Base-by-base conservation (phyloP, 2,888 invertebrate species). In the Tuberolachnus salignus region DNA sequence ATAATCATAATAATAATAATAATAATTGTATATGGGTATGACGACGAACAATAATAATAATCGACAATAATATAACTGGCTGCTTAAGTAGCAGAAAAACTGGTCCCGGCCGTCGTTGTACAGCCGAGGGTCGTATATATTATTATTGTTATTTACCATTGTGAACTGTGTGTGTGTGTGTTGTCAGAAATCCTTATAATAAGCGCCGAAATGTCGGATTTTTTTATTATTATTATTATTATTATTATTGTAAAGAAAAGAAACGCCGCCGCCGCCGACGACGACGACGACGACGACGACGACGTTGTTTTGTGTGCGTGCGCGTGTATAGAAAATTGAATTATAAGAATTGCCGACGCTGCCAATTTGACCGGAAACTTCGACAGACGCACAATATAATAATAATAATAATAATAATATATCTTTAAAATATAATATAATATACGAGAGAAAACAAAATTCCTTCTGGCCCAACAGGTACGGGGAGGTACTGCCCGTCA, bases 11-110 rank as follows among this genome's bases (percentile, higher is more conserved):
- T n/a, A n/a, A n/a, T n/a, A n/a, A n/a, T n/a, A n/a, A n/a, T n/a
- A n/a, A n/a, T n/a, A n/a, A n/a, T n/a, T n/a, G n/a, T n/a, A n/a
- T n/a, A n/a, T n/a, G n/a, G n/a, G 57, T 64, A 67, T 67, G 51
- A 75, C 64, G 63, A 74, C 34, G 74, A 74, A 74, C 64, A 74
- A 74, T 74, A 74, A 74, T 74, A 74, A 74, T 74, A 63, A 74
- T 66, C 74, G 74, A 74, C 74, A 75, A 66, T 75, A 74, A 74
- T 74, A 64, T 49, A 75, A 75, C 75, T 75, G 64, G 75, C 75
- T 75, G 75, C 66, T 75, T 75, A 75, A 75, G 75, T 75, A 75
- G 75, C 75, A 75, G 75, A 75, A 75, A 75, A 75, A 75, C 75
- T 75, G 75, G 75, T 75, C 75, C 66, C 51, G 6, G 72, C 75